phyloP scores from a whole-genome alignment of 2,888 invertebrate genomes.

The Gymnoscelis rufifasciata region DNA sequence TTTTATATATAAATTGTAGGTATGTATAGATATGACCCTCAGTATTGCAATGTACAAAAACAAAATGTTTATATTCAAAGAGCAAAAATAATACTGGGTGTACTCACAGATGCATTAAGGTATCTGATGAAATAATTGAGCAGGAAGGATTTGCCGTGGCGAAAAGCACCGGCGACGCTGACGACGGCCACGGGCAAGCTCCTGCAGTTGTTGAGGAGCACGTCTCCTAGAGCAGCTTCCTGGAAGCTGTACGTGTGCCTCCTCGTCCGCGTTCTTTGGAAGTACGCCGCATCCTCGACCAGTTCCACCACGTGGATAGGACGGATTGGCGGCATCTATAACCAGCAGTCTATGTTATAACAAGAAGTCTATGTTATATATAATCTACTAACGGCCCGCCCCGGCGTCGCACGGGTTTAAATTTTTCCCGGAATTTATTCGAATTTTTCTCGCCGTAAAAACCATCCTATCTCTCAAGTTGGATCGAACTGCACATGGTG shows the following conservation, averaged over 20 bases:
- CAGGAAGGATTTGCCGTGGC: constrained; percentile 37
- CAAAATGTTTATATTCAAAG: too few relatives aligned
- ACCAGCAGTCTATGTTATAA: too few relatives aligned
- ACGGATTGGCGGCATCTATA: background rate
- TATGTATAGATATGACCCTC: too few relatives aligned
- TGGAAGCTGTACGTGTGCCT: constrained; percentile 17
- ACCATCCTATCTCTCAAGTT: too few relatives aligned
- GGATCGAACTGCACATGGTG: too few relatives aligned
- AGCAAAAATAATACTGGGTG: background rate
- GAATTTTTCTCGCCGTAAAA: too few relatives aligned
- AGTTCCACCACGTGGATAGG: constrained; percentile 14
- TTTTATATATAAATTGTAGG: too few relatives aligned
- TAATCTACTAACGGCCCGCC: too few relatives aligned
- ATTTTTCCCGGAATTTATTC: too few relatives aligned
- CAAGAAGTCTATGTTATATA: too few relatives aligned
- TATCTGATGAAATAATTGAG: constrained; percentile 36
- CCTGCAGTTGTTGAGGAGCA: constrained; percentile 20
- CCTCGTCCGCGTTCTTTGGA: background rate
- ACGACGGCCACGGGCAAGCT: constrained; percentile 33
- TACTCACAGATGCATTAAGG: constrained; percentile 28
- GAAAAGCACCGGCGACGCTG: constrained; percentile 36
- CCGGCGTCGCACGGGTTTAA: too few relatives aligned
- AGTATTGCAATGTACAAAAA: too few relatives aligned
- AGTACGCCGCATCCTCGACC: constrained; percentile 2
- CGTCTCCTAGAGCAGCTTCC: constrained; percentile 13